Conservation (phyloP, 2,888 invertebrate species). For the Pammene aurita region DNA sequence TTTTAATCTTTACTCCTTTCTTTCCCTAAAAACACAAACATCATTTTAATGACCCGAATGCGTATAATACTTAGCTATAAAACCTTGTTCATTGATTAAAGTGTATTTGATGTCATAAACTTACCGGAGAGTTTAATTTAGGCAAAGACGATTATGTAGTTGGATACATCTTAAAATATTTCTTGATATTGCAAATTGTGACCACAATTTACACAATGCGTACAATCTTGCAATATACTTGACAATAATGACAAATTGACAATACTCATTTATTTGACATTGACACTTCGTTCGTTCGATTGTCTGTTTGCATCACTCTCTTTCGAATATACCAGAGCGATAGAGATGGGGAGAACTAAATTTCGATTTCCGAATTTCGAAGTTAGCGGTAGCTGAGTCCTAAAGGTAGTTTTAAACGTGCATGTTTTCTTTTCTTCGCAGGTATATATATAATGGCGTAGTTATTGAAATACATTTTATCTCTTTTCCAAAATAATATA, state of each 20-base stretch:
- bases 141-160: slow-evolving; percentile 10
- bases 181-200: slow-evolving; percentile 3
- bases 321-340: too few species aligned
- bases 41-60: not conserved
- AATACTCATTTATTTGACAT: slow-evolving; percentile 5
- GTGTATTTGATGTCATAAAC: not conserved
- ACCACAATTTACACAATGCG: slow-evolving; percentile 25
- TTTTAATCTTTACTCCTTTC: not conserved
- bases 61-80: not conserved
- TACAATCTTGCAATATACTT: not conserved
- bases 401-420: too few species aligned
- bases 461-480: too few species aligned
- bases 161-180: slow-evolving; percentile 24
- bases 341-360: too few species aligned
- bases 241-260: not conserved
- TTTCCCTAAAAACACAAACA: slow-evolving; percentile 23
- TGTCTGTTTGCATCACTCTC: too few species aligned
- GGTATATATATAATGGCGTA: too few species aligned
- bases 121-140: slow-evolving; percentile 16
- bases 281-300: slow-evolving; percentile 1
- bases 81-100: not conserved
- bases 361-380: too few species aligned
- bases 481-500: too few species aligned
- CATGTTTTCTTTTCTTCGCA: too few species aligned
- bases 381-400: too few species aligned